These are phyloP conservation scores for Pteropus rufus DNA, from an alignment of 2,797 vertebrate species.

Conservation along the genomic window DNA sequence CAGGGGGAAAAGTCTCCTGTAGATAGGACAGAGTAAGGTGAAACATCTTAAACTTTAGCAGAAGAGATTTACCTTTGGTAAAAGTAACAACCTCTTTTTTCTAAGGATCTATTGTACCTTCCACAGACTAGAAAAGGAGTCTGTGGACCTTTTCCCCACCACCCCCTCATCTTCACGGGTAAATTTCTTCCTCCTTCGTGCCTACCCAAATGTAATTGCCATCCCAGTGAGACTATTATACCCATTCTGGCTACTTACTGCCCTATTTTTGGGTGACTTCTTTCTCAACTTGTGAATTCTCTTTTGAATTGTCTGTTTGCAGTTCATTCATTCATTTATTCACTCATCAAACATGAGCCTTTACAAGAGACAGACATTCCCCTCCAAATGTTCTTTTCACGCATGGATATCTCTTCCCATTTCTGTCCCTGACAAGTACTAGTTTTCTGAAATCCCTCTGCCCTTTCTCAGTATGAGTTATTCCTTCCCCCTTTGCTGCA, in stretches of 20 bases:
- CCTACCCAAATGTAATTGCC: neutral
- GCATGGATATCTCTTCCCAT: neutral
- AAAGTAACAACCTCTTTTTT: neutral
- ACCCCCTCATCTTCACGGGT: neutral
- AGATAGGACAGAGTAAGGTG: neutral
- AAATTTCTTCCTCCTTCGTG: neutral
- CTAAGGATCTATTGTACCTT: neutral
- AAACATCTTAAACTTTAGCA: neutral
- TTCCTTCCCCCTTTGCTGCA: neutral
- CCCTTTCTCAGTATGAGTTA: neutral
- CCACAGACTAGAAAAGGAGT: neutral
- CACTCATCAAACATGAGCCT: neutral
- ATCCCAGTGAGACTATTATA: neutral
- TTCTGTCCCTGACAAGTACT: neutral
- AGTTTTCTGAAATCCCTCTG: neutral
- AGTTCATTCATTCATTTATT: neutral
- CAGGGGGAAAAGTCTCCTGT: neutral
- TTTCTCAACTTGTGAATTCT: neutral
- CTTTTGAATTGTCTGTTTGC: neutral
- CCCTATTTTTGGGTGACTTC: neutral
- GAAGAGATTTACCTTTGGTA: neutral
- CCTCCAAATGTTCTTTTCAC: neutral
- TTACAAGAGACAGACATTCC: neutral
- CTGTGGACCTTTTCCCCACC: neutral
- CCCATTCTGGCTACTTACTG: neutral